Conservation (phyloP, 1,140 invertebrate species). For the Achatina immaculata region DNA sequence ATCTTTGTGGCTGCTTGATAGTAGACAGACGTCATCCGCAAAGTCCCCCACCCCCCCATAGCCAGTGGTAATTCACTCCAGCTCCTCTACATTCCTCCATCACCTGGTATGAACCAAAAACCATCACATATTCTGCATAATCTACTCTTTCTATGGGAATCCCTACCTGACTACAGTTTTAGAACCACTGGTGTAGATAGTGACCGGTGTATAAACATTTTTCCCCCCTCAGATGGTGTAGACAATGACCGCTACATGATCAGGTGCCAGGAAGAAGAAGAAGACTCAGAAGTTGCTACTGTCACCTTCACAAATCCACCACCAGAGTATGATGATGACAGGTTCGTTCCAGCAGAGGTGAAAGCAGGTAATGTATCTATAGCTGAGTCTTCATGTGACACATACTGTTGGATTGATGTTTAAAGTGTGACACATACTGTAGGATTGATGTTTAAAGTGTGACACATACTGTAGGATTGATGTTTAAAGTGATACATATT, state of each 20-base stretch:
- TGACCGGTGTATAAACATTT: too few species aligned
- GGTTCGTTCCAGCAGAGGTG: constrained; percentile 85
- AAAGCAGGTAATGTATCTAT: constrained; percentile 78
- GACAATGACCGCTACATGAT: constrained; percentile 76
- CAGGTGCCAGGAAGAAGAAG: constrained; percentile 77
- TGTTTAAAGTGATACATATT: background rate
- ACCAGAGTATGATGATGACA: constrained; percentile 80
- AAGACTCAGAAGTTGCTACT: constrained; percentile 67
- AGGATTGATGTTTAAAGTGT: background rate
- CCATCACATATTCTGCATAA: too few species aligned
- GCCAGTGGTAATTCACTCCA: too few species aligned
- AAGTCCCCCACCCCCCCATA: too few species aligned
- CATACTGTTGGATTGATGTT: background rate
- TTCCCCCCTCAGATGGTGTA: constrained; percentile 63
- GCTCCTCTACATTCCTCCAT: too few species aligned
- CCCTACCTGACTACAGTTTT: too few species aligned
- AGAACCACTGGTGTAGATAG: too few species aligned
- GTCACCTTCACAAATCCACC: constrained; percentile 76
- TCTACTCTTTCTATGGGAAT: too few species aligned
- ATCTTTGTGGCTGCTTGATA: too few species aligned
- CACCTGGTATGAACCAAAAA: too few species aligned
- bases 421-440: background rate
- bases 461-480: background rate
- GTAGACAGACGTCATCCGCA: too few species aligned
- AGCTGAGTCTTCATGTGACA: background rate